Percentiles rank a stretch among this genome's conserved stretches.
Evolutionary conservation across 2,888 invertebrate species (phyloP).

Genomic region (Leptinotarsa haldemani): DNA sequence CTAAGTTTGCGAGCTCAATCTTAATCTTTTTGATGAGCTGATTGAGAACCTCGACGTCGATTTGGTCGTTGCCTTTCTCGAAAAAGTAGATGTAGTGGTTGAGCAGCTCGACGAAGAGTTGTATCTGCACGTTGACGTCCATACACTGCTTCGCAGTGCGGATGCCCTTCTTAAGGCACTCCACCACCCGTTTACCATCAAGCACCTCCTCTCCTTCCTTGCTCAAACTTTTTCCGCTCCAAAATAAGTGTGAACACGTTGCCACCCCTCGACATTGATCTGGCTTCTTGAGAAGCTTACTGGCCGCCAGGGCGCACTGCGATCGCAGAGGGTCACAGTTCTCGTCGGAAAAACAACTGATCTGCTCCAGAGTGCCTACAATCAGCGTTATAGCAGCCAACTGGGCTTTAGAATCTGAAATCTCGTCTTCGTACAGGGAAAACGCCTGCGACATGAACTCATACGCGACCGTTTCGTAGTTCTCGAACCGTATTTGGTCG

Average conservation of each 20-base stretch:
- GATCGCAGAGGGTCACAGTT: slow-evolving; percentile 96
- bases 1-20: slow-evolving; percentile 93
- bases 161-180: slow-evolving; percentile 97
- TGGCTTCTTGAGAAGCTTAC: slow-evolving; percentile 93
- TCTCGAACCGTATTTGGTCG: slow-evolving; percentile 91
- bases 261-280: slow-evolving; percentile 97
- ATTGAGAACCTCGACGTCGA: slow-evolving; percentile 61
- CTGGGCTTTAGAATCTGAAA: slow-evolving; percentile 97
- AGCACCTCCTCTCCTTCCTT: slow-evolving; percentile 74
- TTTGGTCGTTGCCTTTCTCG: slow-evolving; percentile 78
- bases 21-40: slow-evolving; percentile 90
- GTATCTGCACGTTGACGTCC: slow-evolving; percentile 93
- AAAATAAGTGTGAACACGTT: slow-evolving; percentile 95
- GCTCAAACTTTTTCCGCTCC: slow-evolving; percentile 82
- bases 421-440: slow-evolving; percentile 97
- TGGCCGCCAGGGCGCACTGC: slow-evolving; percentile 95
- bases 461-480: slow-evolving; percentile 97
- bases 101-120: slow-evolving; percentile 93
- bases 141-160: slow-evolving; percentile 97
- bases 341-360: slow-evolving; percentile 94
- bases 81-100: slow-evolving; percentile 94
- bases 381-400: slow-evolving; percentile 95
- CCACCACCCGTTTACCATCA: slow-evolving; percentile 91
- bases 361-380: slow-evolving; percentile 94
- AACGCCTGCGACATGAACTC: slow-evolving; percentile 97